Conservation (phyloP, 2,888 invertebrate genomes). For the Epiperipatus broadwayi region DNA sequence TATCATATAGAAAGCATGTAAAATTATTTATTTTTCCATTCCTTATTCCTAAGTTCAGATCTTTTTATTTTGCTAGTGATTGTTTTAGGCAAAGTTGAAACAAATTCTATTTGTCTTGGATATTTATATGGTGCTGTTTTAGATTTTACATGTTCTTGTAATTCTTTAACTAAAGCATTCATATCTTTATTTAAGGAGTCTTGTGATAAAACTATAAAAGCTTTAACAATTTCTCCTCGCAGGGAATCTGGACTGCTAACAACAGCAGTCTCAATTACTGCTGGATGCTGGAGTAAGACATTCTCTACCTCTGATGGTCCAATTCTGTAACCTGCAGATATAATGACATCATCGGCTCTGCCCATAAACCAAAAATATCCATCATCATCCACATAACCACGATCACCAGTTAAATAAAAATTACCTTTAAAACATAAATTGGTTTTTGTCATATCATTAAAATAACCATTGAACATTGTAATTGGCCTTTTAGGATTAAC, state of each 20-base stretch:
- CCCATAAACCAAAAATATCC: too few species aligned
- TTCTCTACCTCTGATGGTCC: constrained; percentile 35
- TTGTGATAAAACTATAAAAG: constrained; percentile 29
- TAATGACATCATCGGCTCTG: too few species aligned
- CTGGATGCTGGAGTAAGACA: constrained; percentile 30
- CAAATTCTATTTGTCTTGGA: constrained; percentile 33
- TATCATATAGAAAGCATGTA: too few species aligned
- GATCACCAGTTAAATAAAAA: too few species aligned
- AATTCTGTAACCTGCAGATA: constrained; percentile 17
- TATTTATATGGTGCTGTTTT: constrained; percentile 34
- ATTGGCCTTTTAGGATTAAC: constrained; percentile 22
- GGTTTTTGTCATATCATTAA: too few species aligned
- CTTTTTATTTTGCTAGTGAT: constrained; percentile 32
- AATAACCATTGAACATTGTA: constrained; percentile 24
- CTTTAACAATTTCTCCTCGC: constrained; percentile 32
- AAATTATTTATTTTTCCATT: too few species aligned
- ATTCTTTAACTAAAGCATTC: constrained; percentile 22
- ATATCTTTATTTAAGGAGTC: constrained; percentile 20
- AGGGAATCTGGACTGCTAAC: constrained; percentile 31
- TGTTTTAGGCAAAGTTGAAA: constrained; percentile 30
- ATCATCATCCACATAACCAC: too few species aligned
- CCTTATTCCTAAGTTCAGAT: constrained; percentile 27
- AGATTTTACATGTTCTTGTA: constrained; percentile 29
- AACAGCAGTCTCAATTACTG: constrained; percentile 33
- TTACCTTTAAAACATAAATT: too few species aligned